Evolutionary conservation across 1,140 invertebrate genomes (phyloP), one percentile per base, ranked within the genome.

Genomic region (Sycobia sp.): DNA sequence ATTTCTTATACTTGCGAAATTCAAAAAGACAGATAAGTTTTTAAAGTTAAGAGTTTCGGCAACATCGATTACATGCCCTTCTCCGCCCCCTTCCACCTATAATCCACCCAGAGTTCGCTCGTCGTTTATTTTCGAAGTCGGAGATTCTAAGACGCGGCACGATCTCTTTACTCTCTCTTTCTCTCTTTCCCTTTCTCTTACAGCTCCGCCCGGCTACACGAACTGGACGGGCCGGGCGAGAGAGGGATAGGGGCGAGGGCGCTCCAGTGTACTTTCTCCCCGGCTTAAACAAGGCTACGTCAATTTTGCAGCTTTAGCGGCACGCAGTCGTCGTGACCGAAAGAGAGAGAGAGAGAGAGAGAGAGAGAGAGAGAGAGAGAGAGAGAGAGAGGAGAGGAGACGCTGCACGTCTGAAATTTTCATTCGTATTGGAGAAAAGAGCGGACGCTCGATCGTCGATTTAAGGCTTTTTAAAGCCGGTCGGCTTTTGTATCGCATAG

Each of bases 21-120:
- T 55, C 50, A 47, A 55, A 55, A 62, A 47, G 59, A 55, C 59
- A 62, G 59, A 54, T 55, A 54, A 54, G 50, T 62, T 54, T 62
- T 62, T 54, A 54, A 54, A 54, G 41, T 54, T 54, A 32, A 39
- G 41, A 36, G 27, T 60, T 53, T 53, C 49, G 49, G 39, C 41
- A 54, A 55, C 50, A 62, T 54, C 59, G 59, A 54, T 62, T 54
- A 54, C 59, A n/a, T n/a, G 22, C 18, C 50, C 29, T 25, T 27
- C 39, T 22, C 8, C 11, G 1, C 20, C 14, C 8, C 11, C 36
- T 7, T 29, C 23, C 14, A 10, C 18, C 38, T n/a, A n/a, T n/a
- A n/a, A n/a, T n/a, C n/a, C 41, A 1, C 27, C 13, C 32, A 4
- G 16, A 54, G 38, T 62, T 61, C 38, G 14, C 18, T 44, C n/a